Evolutionary conservation across 2,113 vertebrate species (phyloP), one percentile per base, ranked within the genome.

Genomic region (Dasyornis broadbenti): DNA sequence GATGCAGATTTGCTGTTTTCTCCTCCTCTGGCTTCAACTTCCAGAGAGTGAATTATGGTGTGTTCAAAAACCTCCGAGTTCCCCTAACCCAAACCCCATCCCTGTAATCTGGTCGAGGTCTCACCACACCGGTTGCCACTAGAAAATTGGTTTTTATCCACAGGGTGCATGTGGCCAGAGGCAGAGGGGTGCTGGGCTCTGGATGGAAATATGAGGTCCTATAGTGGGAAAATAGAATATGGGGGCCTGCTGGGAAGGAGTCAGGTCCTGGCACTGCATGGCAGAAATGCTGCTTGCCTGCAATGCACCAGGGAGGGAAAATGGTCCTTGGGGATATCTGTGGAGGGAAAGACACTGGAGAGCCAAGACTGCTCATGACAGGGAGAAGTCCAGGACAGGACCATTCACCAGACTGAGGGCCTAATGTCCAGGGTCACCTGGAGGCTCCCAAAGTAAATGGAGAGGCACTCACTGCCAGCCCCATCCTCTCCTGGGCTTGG

Each of bases 1-100:
- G 12, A 52, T 75, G 83, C 61, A 79, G 45, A 65, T 78, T 75
- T 91, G 70, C 85, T 87, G 60, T 86, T 92, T 92, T 71, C 68
- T 79, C 14, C 69, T 84, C 20, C 79, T 45, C 59, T 93, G 77
- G 66, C 60, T 96, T 17, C 69, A 80, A 47, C 45, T 94, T 75
- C 63, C 49, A 77, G 77, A 44, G 35, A 69, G n/a, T 9, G 8
- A 89, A 89, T 95, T 86, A 75, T 49, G 75, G 69, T 13, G 17
- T 82, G 40, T 54, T 72, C 60, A 70, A 37, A 95, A 96, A 84
- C 71, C 64, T 83, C 81, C 0, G 0, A 50, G 33, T 69, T 94
- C 53, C 77, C 63, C 71, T 84, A 83, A 5, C 76, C 26, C 66
- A 78, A 78, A 39, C 35, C 81, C 40, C 30, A 39, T n/a, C 47